Percentiles rank a stretch among this genome's conserved stretches.
Evolutionary conservation across 2,113 vertebrate genomes (phyloP).

Genomic region (Pachycephala philippinensis): DNA sequence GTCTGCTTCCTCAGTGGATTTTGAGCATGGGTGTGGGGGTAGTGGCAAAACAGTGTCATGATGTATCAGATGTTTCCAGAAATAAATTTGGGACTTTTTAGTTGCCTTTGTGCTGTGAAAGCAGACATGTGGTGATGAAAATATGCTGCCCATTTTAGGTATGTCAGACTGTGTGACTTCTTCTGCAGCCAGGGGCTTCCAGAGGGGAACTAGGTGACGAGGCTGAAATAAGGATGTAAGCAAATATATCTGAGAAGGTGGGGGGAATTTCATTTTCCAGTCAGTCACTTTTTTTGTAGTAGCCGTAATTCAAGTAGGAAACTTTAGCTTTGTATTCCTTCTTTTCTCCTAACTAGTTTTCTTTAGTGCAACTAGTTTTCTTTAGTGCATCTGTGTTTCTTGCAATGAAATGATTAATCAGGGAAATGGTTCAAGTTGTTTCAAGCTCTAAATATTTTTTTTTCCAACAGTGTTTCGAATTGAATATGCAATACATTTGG

Average conservation of each 20-base stretch:
- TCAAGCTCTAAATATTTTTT: background rate
- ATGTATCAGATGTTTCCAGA: slow-evolving; percentile 1
- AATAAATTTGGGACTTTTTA: slow-evolving; percentile 36
- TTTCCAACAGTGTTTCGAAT: background rate
- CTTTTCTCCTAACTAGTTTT: background rate
- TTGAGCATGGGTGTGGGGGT: background rate
- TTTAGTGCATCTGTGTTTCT: background rate
- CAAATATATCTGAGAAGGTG: background rate
- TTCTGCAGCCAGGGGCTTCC: slow-evolving; percentile 33
- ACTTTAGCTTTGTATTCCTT: background rate
- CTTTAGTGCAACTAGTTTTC: background rate
- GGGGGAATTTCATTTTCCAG: background rate
- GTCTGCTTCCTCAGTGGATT: background rate
- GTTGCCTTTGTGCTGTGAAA: background rate
- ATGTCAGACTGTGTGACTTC: background rate
- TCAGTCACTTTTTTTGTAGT: background rate
- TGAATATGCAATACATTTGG: background rate
- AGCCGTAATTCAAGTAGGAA: background rate
- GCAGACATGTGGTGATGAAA: background rate
- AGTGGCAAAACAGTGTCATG: background rate
- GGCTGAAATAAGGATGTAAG: background rate
- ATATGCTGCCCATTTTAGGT: slow-evolving; percentile 10
- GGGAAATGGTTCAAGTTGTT: background rate
- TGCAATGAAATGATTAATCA: background rate
- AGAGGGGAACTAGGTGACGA: background rate